Base-by-base conservation (phyloP, 2,888 invertebrate species). In the Morpho helenor region DNA sequence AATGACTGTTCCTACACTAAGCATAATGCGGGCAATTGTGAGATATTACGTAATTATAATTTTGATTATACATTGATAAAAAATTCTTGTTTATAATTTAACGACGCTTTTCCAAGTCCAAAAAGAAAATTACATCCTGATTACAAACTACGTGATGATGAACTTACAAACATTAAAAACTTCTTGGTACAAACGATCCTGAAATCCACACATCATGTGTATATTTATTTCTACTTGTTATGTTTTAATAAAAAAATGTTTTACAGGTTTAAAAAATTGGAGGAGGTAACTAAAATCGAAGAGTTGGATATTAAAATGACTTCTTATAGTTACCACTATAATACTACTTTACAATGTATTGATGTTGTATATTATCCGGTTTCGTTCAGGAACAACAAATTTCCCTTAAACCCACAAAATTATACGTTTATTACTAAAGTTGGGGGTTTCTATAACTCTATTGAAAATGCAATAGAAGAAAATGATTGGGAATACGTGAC, bases 291-390 rank as follows among this genome's bases (percentile, higher is more conserved):
- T 0, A 80, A 80, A 31, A 84, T 93, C 62, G 77, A 87, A 62
- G 80, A 82, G 39, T 72, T 93, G 7, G 76, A 80, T 66, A 87
- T 93, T 57, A 72, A 76, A 56, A 92, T 91, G 73, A 79, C 70
- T 3, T 87, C 92, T 3, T 75, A 82, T 51, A 65, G 65, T 0
- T 75, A 73, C 1, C 74, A 77, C 41, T 80, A 81, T 63, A 90
- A 91, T 62, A 60, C 60, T 0, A 78, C 81, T 0, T 70, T 89
- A 0, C 66, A 78, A 22, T 84, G 87, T 52, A 77, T 85, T 16
- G 81, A 87, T 48, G 74, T 82, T 0, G 74, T 84, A 1, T 92
- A 92, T 65, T 91, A 80, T 62, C 93, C 93, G 1, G 75, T 85
- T 40, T 91, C 92, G 0, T 64, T 93, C 1, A 76, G 82, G 57